These are phyloP conservation scores for Trachelus tabidus DNA, from an alignment of 2,888 invertebrate species.

Conservation along the genomic window DNA sequence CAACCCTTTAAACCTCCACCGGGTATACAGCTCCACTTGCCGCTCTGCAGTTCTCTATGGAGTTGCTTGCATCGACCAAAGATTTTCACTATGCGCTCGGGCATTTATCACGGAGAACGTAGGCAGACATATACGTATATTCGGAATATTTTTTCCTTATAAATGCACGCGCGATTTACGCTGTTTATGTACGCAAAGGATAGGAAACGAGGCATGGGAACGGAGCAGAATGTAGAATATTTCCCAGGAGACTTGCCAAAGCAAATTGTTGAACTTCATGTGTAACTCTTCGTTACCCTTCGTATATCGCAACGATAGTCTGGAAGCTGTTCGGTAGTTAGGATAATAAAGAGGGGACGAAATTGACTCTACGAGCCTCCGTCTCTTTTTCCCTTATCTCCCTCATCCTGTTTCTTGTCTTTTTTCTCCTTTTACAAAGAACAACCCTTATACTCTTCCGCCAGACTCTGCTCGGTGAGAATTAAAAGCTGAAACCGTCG, in stretches of 20 bases:
- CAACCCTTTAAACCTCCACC: not conserved
- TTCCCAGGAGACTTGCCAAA: not conserved
- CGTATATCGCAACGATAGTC: not conserved
- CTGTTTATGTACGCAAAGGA: not conserved
- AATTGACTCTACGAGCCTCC: not conserved
- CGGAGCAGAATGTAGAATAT: not conserved
- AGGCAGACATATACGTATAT: not conserved
- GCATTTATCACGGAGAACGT: not conserved
- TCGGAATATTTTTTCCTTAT: not conserved
- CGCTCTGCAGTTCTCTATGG: not conserved
- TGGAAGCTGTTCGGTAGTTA: not conserved
- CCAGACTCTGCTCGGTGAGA: not conserved
- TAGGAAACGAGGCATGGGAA: not conserved
- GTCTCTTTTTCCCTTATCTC: not conserved
- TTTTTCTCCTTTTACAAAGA: not conserved
- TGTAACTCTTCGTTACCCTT: not conserved
- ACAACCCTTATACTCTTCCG: not conserved
- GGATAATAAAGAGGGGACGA: not conserved
- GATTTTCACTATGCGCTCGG: not conserved
- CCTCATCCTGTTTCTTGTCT: not conserved
- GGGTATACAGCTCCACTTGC: not conserved
- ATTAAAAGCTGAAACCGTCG: constrained; percentile 19
- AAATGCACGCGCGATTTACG: not conserved
- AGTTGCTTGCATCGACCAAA: no score
- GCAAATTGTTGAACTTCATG: not conserved